Conservation (phyloP, 2,888 invertebrate genomes). For the Apodemia mormo region DNA sequence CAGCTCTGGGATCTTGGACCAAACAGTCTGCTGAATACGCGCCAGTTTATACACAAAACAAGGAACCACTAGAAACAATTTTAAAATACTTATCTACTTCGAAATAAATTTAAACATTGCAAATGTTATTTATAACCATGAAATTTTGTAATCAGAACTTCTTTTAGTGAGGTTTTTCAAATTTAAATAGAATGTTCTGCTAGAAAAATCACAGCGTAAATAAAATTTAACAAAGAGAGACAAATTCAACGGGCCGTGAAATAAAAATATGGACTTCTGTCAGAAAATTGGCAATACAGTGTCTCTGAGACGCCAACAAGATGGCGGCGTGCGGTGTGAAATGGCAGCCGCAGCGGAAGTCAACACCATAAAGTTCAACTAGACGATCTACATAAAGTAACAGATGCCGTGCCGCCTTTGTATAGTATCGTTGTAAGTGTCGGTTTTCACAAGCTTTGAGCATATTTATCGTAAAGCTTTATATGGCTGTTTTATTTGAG, state of each 20-base stretch:
- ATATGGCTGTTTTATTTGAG: not conserved
- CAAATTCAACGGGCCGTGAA: constrained; percentile 8
- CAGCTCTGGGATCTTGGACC: too few relatives aligned
- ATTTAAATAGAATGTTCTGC: not conserved
- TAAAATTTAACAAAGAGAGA: not conserved
- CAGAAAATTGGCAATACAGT: constrained; percentile 28
- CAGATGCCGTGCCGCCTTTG: not conserved
- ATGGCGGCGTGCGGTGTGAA: constrained; percentile 37
- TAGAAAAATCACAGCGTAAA: not conserved
- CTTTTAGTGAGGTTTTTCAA: not conserved
- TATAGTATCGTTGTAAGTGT: not conserved
- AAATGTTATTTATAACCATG: too few relatives aligned
- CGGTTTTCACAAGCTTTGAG: not conserved
- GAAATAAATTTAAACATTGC: too few relatives aligned
- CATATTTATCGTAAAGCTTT: not conserved
- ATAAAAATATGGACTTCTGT: constrained; percentile 11
- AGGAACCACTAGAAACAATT: not conserved
- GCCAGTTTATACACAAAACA: not conserved
- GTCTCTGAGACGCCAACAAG: constrained; percentile 36
- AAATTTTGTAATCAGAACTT: too few relatives aligned
- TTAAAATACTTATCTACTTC: not conserved
- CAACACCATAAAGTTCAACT: constrained; percentile 11
- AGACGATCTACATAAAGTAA: constrained; percentile 4
- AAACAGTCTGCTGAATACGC: not conserved
- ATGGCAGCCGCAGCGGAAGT: constrained; percentile 12